A percentile compares a stretch with the other conserved stretches of the same genome.
These are phyloP conservation scores for Enteromius paludinosus DNA, from an alignment of 2,797 vertebrate genomes.

Conservation along the genomic window DNA sequence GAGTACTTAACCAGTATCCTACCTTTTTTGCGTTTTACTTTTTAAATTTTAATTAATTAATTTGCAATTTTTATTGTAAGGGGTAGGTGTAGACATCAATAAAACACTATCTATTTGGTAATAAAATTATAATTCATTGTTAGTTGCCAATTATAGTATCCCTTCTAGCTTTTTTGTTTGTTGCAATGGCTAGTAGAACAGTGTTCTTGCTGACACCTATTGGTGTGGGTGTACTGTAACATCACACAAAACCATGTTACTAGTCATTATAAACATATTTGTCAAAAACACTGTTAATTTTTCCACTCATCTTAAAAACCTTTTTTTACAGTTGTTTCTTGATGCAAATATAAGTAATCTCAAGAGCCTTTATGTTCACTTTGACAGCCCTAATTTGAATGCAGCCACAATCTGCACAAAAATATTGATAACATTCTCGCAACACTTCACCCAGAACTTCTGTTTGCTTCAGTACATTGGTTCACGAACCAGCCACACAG, in stretches of 20 bases:
- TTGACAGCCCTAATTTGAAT: conserved; percentile 3
- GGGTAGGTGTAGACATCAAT: background rate
- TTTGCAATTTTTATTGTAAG: background rate
- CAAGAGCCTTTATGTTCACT: background rate
- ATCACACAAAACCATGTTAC: background rate
- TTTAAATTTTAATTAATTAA: no score
- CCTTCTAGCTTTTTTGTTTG: background rate
- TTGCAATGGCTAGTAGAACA: background rate
- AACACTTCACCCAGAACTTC: background rate
- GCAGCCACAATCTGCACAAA: background rate
- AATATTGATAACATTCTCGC: background rate
- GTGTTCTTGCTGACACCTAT: background rate
- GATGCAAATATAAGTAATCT: background rate
- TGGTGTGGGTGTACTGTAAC: background rate
- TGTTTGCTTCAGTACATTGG: background rate
- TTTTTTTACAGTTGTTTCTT: background rate
- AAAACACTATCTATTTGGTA: background rate
- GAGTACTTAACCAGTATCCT: no score
- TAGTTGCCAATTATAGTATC: background rate
- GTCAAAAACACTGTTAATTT: background rate
- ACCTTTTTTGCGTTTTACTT: background rate
- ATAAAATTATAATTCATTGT: no score
- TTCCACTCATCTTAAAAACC: background rate
- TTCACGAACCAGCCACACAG: conserved; percentile 43
- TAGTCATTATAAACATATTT: background rate